Evolutionary conservation across 2,113 vertebrate genomes (phyloP).

Genomic region (Orthonyx spaldingii): DNA sequence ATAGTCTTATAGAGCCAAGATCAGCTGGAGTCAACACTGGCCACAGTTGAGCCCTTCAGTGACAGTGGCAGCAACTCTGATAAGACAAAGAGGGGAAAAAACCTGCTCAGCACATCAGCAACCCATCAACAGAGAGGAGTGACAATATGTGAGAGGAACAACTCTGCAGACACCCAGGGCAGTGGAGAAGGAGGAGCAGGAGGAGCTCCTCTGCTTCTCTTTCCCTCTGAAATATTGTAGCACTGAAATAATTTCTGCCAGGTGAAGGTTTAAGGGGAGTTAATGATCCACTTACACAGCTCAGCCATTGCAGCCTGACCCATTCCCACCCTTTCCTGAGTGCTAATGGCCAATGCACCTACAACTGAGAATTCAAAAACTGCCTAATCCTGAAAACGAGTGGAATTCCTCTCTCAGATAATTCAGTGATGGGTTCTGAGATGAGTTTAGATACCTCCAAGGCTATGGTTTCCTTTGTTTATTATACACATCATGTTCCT

Average conservation of each 20-base stretch:
- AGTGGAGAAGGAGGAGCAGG: neutral
- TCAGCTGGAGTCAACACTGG: fast-evolving
- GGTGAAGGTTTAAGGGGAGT: neutral
- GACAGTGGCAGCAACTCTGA: fast-evolving
- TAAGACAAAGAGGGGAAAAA: neutral
- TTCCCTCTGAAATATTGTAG: neutral
- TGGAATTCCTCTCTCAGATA: neutral
- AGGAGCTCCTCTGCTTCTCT: neutral
- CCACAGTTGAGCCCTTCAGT: neutral
- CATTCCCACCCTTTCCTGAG: neutral
- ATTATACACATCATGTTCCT: neutral
- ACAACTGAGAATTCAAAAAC: neutral
- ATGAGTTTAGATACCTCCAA: neutral
- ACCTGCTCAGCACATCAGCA: neutral
- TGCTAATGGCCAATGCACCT: neutral
- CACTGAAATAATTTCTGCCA: neutral
- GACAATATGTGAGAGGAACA: neutral
- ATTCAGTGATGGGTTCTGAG: neutral
- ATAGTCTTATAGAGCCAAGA: fast-evolving
- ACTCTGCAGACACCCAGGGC: neutral
- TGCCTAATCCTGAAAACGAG: neutral
- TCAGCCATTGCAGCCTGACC: neutral
- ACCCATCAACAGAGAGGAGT: neutral
- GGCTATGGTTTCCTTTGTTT: neutral
- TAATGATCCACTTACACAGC: neutral